Percentiles rank a stretch among this genome's conserved stretches.
These are phyloP conservation scores for Pseudococcus longispinus DNA, from an alignment of 2,888 invertebrate genomes.

Conservation along the genomic window DNA sequence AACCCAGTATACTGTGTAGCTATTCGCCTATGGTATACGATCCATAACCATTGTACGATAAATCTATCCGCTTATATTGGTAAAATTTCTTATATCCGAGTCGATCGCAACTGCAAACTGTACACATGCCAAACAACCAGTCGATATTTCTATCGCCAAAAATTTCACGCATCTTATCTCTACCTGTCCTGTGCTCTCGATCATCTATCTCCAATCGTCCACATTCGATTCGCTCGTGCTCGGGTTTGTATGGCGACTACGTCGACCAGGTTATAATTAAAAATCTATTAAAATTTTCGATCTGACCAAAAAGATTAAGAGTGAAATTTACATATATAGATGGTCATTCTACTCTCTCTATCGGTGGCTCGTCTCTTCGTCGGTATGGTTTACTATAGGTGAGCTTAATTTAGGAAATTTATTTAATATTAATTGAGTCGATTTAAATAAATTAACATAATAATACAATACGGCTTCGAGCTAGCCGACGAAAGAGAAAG, in stretches of 20 bases:
- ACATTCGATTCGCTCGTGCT: background rate
- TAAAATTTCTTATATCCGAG: background rate
- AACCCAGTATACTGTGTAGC: background rate
- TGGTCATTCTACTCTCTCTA: background rate
- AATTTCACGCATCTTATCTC: background rate
- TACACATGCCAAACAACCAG: background rate
- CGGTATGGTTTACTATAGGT: background rate
- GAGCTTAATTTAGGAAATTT: constrained; percentile 21
- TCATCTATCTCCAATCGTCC: background rate
- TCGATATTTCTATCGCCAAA: background rate
- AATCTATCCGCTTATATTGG: constrained; percentile 49
- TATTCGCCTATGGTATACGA: background rate
- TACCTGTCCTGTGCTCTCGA: no score
- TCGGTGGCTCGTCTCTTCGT: background rate
- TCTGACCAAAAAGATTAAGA: background rate
- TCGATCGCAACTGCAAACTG: background rate
- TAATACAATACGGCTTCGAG: constrained; percentile 22
- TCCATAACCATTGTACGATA: background rate
- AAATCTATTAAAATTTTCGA: background rate
- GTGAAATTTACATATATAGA: background rate
- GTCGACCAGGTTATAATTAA: background rate
- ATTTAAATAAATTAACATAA: constrained; percentile 44
- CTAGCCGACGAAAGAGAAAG: background rate
- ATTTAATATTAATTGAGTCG: constrained; percentile 41
- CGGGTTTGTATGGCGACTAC: background rate